Evolutionary conservation across 1,140 invertebrate genomes (phyloP).

Genomic region (Cydia pomonella): DNA sequence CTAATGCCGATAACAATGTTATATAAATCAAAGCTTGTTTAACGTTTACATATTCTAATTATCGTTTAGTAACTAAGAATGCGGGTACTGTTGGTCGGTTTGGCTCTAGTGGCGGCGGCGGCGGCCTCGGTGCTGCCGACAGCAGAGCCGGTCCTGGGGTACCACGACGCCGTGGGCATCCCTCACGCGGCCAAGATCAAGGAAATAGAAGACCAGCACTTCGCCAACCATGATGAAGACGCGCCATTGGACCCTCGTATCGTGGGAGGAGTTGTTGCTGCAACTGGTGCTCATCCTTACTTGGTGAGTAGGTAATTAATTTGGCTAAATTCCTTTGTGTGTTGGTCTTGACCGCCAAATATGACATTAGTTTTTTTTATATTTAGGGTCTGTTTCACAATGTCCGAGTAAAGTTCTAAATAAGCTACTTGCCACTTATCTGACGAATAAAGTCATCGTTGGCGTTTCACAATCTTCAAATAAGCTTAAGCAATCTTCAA

Average conservation of each 20-base stretch:
- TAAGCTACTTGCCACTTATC: no score
- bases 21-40: constrained; percentile 22
- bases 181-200: constrained; percentile 29
- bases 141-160: neutral
- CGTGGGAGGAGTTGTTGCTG: constrained; percentile 40
- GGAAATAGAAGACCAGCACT: neutral
- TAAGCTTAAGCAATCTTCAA: no score
- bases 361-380: no score
- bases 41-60: neutral
- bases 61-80: neutral
- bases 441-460: no score
- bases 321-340: no score
- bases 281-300: constrained; percentile 48
- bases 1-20: neutral
- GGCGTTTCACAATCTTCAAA: no score
- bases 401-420: no score
- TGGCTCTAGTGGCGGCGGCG: neutral
- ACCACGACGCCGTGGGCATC: constrained; percentile 32
- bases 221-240: neutral
- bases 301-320: constrained; percentile 47
- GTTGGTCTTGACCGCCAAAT: no score
- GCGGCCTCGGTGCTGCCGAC: neutral
- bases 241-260: neutral
- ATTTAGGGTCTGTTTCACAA: no score
- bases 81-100: constrained; percentile 21